Base-by-base conservation (phyloP, 1,140 invertebrate genomes). In the Zelostemma sp. region DNA sequence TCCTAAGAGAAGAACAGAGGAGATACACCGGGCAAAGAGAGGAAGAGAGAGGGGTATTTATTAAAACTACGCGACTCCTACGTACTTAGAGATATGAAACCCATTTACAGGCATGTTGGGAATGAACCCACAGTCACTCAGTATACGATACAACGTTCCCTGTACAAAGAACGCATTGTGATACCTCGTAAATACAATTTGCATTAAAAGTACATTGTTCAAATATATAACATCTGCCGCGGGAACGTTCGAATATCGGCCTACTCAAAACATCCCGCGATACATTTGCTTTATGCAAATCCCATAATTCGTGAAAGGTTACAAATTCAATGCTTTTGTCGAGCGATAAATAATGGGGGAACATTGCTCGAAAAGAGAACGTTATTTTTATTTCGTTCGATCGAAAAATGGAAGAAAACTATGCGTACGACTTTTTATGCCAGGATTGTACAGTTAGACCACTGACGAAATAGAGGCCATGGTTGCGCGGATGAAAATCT, bases 401-500 rank as follows among this genome's bases (percentile, higher is more conserved):
- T n/a, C n/a, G n/a, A n/a, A n/a, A n/a, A n/a, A n/a, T n/a, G n/a
- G n/a, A n/a, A n/a, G n/a, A n/a, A n/a, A n/a, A n/a, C n/a, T n/a
- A n/a, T n/a, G n/a, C n/a, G 8, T 25, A 25, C 21, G 21, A 4
- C 8, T 25, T 25, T 25, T 25, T 25, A 25, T 25, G 21, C 21
- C 8, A 3, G 3, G 45, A 56, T 60, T 62, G 59, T 63, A 63
- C 68, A 65, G 68, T 70, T 70, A 65, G 57, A 47, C 50, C 43
- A 40, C 28, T 58, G 58, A 59, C 54, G 54, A 56, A 56, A 61
- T 61, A 15, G 14, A 15, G 40, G 40, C 40, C 14, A 15, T 15
- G 14, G 6, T 1, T 2, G 50, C 60, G 68, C 64, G 63, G 69
- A 76, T 74, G 77, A 81, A 77, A 80, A 81, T 81, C 73, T 75